Conservation (phyloP, 2,113 vertebrate species). For the Eupsittula cactorum region DNA sequence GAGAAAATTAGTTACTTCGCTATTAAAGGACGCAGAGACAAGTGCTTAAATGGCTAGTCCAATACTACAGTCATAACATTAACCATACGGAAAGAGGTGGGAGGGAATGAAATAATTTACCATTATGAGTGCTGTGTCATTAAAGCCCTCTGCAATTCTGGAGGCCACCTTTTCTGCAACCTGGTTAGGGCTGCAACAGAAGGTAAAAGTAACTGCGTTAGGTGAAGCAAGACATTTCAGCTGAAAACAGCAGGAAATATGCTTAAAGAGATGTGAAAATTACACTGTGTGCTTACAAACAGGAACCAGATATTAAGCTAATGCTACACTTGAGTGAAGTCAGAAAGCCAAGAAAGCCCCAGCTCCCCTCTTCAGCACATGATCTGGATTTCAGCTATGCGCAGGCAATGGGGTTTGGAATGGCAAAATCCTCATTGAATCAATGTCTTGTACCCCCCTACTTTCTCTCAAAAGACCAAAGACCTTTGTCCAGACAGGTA, state of each 20-base stretch:
- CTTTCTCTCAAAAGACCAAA: neutral
- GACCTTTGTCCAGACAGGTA: neutral
- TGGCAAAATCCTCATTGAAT: neutral
- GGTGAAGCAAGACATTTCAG: neutral
- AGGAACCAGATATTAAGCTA: neutral
- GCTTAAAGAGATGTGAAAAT: neutral
- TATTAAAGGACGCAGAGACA: neutral
- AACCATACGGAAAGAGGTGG: too few species aligned
- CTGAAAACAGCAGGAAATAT: conserved; percentile 1
- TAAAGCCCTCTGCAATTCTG: conserved; percentile 92
- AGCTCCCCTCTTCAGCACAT: neutral
- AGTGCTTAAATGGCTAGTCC: neutral
- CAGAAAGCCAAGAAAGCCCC: neutral
- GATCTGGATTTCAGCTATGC: neutral
- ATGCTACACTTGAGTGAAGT: neutral
- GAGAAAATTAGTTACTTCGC: neutral
- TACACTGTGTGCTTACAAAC: neutral
- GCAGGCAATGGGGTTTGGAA: neutral
- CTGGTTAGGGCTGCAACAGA: conserved; percentile 87
- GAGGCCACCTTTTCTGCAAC: conserved; percentile 94
- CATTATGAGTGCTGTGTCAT: conserved; percentile 91
- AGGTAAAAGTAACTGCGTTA: neutral
- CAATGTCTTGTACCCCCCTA: neutral
- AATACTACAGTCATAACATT: neutral
- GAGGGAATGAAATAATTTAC: conserved; percentile 62